Evolutionary conservation across 2,797 vertebrate species (phyloP), one percentile per base, ranked within the genome.

Genomic region (Spizella passerina): DNA sequence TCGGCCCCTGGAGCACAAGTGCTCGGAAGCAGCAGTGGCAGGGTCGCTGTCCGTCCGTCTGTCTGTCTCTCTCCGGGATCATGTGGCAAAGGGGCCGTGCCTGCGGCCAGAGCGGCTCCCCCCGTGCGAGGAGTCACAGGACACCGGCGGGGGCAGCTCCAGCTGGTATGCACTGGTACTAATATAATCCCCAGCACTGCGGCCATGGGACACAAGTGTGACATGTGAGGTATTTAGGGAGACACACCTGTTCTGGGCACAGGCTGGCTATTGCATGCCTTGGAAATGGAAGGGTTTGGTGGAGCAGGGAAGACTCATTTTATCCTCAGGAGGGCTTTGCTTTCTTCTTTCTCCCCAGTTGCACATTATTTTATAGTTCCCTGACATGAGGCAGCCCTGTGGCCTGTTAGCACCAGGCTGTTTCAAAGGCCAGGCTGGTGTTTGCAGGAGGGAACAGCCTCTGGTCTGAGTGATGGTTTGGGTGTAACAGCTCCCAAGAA

Each of bases 181-280:
- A 86, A 94, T 79, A 88, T 97, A 97, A 97, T 97, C 97, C 96
- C 6, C 90, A 38, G 82, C 55, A 23, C 82, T n/a, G 91, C 38
- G 8, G 75, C 95, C 91, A 82, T 85, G 84, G 47, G 90, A 79
- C 94, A 63, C 96, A 97, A 97, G 73, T 97, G 97, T 93, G 91
- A 94, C 94, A 94, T 17, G 82, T 0, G 86, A 96, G 89, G 95
- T 97, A 97, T 97, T 97, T 97, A 96, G 82, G 94, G 96, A 93
- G 94, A 96, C 95, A 96, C 97, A 97, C 96, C 97, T 97, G 97
- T 97, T 97, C 87, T 92, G 52, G 85, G 79, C 92, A 76, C 66
- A 38, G 93, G 34, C 86, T 2, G 88, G 30, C 14, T 30, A 43
- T 4, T 66, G 72, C 70, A 16, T 96, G 92, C 91, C 84, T 96